Evolutionary conservation across 2,797 vertebrate genomes (phyloP).

Genomic region (Carapus acus): DNA sequence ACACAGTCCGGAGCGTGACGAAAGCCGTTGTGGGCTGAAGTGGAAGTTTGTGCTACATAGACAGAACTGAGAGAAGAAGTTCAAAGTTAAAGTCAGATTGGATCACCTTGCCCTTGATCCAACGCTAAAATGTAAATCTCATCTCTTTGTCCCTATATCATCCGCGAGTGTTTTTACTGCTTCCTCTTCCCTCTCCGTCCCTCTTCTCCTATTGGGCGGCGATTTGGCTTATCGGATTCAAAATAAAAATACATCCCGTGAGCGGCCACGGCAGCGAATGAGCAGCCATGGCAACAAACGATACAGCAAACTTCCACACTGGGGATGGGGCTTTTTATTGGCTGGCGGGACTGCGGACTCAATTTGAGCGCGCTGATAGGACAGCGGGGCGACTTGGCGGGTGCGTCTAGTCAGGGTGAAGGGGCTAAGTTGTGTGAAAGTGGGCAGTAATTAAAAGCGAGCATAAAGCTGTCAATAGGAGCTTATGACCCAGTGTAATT

Average conservation of each 20-base stretch:
- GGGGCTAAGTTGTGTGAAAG: constrained; percentile 76
- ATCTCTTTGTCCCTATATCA: constrained; percentile 66
- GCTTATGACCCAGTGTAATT: constrained; percentile 74
- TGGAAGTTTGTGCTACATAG: constrained; percentile 57
- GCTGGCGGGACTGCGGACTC: constrained; percentile 46
- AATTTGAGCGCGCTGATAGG: constrained; percentile 56
- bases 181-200: constrained; percentile 48
- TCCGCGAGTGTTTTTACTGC: constrained; percentile 69
- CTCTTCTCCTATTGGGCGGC: constrained; percentile 65
- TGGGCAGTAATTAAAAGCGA: constrained; percentile 78
- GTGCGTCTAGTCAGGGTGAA: constrained; percentile 66
- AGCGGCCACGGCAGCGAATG: constrained; percentile 68
- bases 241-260: constrained; percentile 77
- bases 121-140: constrained; percentile 59
- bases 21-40: constrained; percentile 49
- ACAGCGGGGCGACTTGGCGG: constrained; percentile 58
- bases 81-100: constrained; percentile 52
- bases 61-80: constrained; percentile 53
- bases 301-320: constrained; percentile 60
- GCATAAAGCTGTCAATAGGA: constrained; percentile 80
- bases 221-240: constrained; percentile 73
- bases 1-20: constrained; percentile 44
- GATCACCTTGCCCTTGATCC: constrained; percentile 69
- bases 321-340: constrained; percentile 58
- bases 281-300: constrained; percentile 75